Base-by-base conservation (phyloP, 2,888 invertebrate species). In the Tineola bisselliella region DNA sequence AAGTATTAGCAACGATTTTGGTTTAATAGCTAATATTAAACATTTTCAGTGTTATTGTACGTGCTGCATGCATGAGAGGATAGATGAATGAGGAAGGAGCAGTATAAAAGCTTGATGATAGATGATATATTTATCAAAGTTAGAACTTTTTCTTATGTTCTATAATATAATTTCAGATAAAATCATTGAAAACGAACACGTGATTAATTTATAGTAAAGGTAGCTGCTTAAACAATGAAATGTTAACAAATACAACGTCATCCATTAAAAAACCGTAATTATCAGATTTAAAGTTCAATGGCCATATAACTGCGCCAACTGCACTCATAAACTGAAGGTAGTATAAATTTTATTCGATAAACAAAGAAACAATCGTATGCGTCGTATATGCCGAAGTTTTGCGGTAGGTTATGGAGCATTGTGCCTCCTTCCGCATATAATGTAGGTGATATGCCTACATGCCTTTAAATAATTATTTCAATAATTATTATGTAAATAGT, bases 221-320 rank as follows among this genome's bases (percentile, higher is more conserved):
- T 38, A 10, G 38, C 38, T 38, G n/a, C n/a, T 43, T 8, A n/a
- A 48, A 48, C 48, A 48, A 48, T 48, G 48, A 48, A 48, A 48
- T 48, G 15, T 48, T 67, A 75, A 75, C 74, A 73, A 80, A 79
- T 76, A 77, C 25, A 74, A 77, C 73, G 68, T 70, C 68, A 74
- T 71, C 76, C 77, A 82, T 82, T 81, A 80, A 83, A 79, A 82
- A 80, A 73, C 75, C 77, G 77, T 82, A 83, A 84, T 84, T 79
- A 79, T 73, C 70, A 76, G 76, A 79, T 81, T 77, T 71, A 75
- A 73, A 79, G 86, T 81, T 86, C 84, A 82, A 79, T 73, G 80
- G 68, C 77, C 79, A 77, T 70, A 74, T 71, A 71, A 69, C 65
- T 58, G 38, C 65, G 70, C 70, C 70, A 72, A 52, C 67, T 63